Base-by-base conservation (phyloP, 1,140 invertebrate species). In the Lepidurus arcticus region DNA sequence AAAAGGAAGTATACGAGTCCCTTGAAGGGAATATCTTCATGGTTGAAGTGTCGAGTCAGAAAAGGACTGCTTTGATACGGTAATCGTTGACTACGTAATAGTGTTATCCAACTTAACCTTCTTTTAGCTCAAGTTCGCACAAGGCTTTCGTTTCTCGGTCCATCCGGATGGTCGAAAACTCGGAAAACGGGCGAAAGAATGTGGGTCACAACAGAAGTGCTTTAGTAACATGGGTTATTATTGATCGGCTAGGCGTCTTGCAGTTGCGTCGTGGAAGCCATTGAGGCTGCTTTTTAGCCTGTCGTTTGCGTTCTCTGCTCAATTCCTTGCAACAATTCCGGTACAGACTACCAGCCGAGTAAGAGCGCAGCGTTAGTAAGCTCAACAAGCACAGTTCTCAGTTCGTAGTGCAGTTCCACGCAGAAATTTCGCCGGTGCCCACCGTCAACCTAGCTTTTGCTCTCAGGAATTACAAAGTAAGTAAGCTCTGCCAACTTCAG, bases 141-240 rank as follows among this genome's bases (percentile, higher is more conserved):
- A 65, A 65, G 21, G 13, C n/a, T 65, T 65, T 65, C 53, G 53
- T 34, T 34, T 34, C 34, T 34, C 34, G 34, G 34, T 3, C 34
- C 34, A 4, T 34, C 34, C 34, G 34, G 34, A 34, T 34, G 34
- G 3, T 34, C 34, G 13, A 65, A 65, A 65, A 65, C 53, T 16
- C 53, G 9, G 21, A 21, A 13, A 7, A n/a, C 53, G 8, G 53
- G 53, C 7, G 53, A 21, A 65, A 16, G 53, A 65, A 65, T 65
- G 53, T 65, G 53, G 53, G 53, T 65, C 53, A 65, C 53, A 65
- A 65, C 53, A 65, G 21, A 65, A 65, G 53, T 65, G 53, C n/a
- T 21, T 21, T 65, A 65, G n/a, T 21, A 21, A 10, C 53, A 21
- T 65, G 16, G 53, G 53, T 65, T 65, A 65, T 65, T 65, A 65